phyloP scores from a whole-genome alignment of 2,797 vertebrate genomes.

The Moxostoma hubbsi region DNA sequence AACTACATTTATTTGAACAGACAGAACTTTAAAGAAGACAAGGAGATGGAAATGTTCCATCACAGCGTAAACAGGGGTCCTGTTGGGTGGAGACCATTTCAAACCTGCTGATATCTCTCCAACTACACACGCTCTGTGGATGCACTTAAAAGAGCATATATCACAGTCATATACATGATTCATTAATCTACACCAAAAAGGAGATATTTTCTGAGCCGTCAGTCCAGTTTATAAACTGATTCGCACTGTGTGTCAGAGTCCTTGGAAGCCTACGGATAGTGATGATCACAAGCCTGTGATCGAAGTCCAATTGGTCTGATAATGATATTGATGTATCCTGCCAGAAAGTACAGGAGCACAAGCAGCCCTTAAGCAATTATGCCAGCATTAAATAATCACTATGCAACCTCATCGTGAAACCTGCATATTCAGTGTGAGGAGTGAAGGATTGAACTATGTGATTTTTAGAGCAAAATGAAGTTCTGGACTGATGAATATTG shows the following conservation, averaged over 20 bases:
- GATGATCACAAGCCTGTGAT: constrained; percentile 42
- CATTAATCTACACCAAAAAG: constrained; percentile 60
- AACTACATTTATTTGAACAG: constrained; percentile 23
- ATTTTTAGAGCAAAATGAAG: constrained; percentile 55
- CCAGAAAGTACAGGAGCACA: constrained; percentile 59
- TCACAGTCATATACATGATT: constrained; percentile 68
- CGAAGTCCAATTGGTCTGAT: constrained; percentile 23
- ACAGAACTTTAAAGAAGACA: constrained; percentile 26
- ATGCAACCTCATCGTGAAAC: constrained; percentile 57
- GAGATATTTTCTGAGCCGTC: constrained; percentile 36
- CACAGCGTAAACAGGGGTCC: constrained; percentile 18
- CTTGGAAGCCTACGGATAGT: constrained; percentile 27
- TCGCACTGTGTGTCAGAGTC: constrained; percentile 24
- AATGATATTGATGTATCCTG: constrained; percentile 54
- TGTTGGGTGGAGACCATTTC: constrained; percentile 33
- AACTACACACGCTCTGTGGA: constrained; percentile 26
- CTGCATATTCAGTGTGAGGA: constrained; percentile 58
- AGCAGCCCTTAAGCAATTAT: constrained; percentile 65
- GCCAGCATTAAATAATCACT: constrained; percentile 67
- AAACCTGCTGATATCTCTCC: constrained; percentile 34
- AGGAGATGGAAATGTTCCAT: constrained; percentile 1
- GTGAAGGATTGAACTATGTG: constrained; percentile 43
- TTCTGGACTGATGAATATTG: constrained; percentile 50
- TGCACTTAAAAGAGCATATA: constrained; percentile 70
- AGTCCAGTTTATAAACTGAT: constrained; percentile 18